phyloP scores from a whole-genome alignment of 2,888 invertebrate genomes.

The Zootermopsis nevadensis region DNA sequence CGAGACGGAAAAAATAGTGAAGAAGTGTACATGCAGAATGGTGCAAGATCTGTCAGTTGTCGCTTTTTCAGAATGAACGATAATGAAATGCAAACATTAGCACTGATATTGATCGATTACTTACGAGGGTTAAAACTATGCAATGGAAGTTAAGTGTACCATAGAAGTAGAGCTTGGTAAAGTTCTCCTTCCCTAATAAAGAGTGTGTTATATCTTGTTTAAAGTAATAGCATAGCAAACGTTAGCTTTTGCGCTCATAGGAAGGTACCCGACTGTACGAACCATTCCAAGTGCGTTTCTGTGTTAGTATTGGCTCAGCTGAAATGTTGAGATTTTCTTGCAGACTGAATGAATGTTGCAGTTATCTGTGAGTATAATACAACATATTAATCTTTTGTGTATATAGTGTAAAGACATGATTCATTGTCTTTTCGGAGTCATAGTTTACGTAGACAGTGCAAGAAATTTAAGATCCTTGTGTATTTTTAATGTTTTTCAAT shows the following conservation, averaged over 20 bases:
- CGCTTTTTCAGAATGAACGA: neutral
- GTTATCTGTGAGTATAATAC: constrained; percentile 47
- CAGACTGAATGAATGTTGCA: constrained; percentile 48
- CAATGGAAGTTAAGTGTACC: neutral
- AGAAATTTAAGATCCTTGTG: constrained; percentile 59
- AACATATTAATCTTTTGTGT: constrained; percentile 60
- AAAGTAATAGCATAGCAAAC: constrained; percentile 34
- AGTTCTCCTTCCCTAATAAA: constrained; percentile 5
- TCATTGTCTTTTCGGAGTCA: constrained; percentile 57
- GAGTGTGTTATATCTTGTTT: constrained; percentile 37
- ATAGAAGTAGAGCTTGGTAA: constrained; percentile 35
- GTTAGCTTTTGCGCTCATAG: constrained; percentile 13
- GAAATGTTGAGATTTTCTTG: constrained; percentile 25
- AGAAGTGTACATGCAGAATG: constrained; percentile 15
- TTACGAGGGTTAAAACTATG: neutral
- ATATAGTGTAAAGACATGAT: constrained; percentile 66
- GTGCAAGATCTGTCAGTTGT: constrained; percentile 11
- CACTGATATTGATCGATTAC: neutral
- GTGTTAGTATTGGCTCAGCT: constrained; percentile 33
- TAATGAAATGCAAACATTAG: neutral
- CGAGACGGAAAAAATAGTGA: constrained; percentile 5
- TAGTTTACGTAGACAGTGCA: constrained; percentile 51
- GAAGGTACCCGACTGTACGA: constrained; percentile 7
- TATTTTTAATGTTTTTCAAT: constrained; percentile 55
- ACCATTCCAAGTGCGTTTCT: constrained; percentile 39